Percentiles rank a stretch among this genome's conserved stretches.
These are phyloP conservation scores for Diplolepis rosae DNA, from an alignment of 2,888 invertebrate genomes.

Conservation along the genomic window DNA sequence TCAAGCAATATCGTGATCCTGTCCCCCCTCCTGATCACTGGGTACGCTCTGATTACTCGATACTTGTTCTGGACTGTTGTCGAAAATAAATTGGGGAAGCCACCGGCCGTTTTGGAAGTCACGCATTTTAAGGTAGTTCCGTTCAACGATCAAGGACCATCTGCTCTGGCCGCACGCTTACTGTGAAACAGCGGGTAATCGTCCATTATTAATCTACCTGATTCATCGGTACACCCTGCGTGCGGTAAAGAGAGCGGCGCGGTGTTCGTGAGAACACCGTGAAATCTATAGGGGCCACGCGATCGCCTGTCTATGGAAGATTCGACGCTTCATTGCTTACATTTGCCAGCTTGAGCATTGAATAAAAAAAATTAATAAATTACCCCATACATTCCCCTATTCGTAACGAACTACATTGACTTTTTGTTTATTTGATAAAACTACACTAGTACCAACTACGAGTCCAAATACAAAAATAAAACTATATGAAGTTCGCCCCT, in stretches of 20 bases:
- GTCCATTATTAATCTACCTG: conserved; percentile 10
- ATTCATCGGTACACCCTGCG: conserved; percentile 8
- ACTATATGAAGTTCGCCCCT: too few relatives aligned
- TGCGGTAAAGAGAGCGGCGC: background rate
- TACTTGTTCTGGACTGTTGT: conserved; percentile 6
- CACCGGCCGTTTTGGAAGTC: conserved; percentile 1
- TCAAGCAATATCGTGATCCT: background rate
- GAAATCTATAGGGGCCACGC: conserved; percentile 7
- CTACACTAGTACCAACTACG: too few relatives aligned
- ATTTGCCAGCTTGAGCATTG: background rate
- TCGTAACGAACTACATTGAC: too few relatives aligned
- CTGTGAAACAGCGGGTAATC: conserved; percentile 11
- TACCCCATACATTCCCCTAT: background rate
- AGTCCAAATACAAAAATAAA: too few relatives aligned
- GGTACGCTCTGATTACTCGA: conserved; percentile 8
- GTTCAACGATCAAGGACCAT: conserved; percentile 2
- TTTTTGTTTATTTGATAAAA: too few relatives aligned
- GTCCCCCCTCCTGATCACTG: background rate
- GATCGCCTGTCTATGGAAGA: background rate
- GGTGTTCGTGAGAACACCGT: background rate
- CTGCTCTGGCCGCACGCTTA: conserved; percentile 6
- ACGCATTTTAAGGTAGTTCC: conserved; percentile 3
- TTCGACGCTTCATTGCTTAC: background rate
- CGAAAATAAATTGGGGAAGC: background rate
- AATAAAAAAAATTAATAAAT: background rate